Evolutionary conservation across 2,888 invertebrate genomes (phyloP), one percentile per base, ranked within the genome.

Genomic region (Plagodis dolabraria): DNA sequence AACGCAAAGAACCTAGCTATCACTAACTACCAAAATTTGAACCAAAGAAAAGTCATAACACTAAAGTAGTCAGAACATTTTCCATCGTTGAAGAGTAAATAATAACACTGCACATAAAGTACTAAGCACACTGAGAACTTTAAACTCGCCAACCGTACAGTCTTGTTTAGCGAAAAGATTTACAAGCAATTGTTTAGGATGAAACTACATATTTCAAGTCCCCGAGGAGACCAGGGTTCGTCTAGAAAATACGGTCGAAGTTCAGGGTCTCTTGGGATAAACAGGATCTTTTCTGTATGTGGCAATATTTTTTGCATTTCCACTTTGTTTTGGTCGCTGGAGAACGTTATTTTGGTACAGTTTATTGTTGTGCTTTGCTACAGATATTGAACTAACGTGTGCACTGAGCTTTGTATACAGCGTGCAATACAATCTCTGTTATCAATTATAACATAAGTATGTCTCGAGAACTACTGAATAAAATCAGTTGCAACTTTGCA

Each of bases 181-280:
- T 57, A 71, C 54, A 57, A 67, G 53, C 62, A 57, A 68, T 66
- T 63, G 64, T 68, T 67, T 64, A 69, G 57, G 51, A 55, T 67
- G 65, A 56, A 73, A 70, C 66, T 67, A 67, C 59, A 63, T 63
- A 67, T 62, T 69, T 70, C 65, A 57, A 68, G 62, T 56, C 64
- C 62, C 42, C 48, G 11, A 57, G 58, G 70, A 62, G 55, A 61
- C 59, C 44, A 40, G 52, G 56, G 45, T 56, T 52, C 54, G 50
- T 68, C 52, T 58, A 67, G 63, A 68, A 60, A 68, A 65, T 69
- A 67, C 68, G 67, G 67, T 65, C 58, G 53, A 70, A 71, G 70
- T 72, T 75, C 64, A 64, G 40, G 46, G 48, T 68, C 76, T 63
- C 72, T 38, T 7, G 71, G 61, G 76, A 72, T 42, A 54, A 60